Base-by-base conservation (phyloP, 2,797 vertebrate genomes). In the Oreonectes daqikongensis region DNA sequence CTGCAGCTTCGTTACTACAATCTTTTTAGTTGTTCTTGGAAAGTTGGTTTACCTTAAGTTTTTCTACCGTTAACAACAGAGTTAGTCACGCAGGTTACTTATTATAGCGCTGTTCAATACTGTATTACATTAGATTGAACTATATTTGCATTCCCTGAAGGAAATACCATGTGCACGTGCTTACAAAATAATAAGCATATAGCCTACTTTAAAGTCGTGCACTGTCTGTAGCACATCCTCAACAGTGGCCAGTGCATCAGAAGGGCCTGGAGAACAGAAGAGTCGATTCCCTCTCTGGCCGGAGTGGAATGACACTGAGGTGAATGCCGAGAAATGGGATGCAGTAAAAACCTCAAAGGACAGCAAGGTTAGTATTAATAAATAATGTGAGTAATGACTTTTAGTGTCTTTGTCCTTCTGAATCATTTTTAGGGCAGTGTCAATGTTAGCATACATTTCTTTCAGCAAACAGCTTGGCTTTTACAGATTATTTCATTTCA, bases 251-350 rank as follows among this genome's bases (percentile, higher is more conserved):
- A 95, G 94, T 71, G 35, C 79, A 26, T 35, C 76, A 14, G 82
- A 86, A 17, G 80, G 70, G 73, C 79, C 82, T 0, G 60, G 15
- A 0, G 90, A 91, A 60, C 89, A 79, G 79, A 93, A 83, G 57
- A 84, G 76, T 78, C 91, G 67, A 65, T 91, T 90, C 79, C 85
- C 90, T 2, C 84, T 97, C 75, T 98, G 96, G 96, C 95, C 96
- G 0, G 96, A 97, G 85, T 99, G 96, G 96, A 95, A 84, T n/a
- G 96, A 99, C 77, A 84, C 87, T 1, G 95, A 97, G 48, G 82
- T 98, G 82, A 94, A 87, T 85, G 87, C 89, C 24, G 97, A 98
- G 88, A 98, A 95, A 86, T 98, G 96, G 96, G 94, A 97, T n/a
- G 28, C 76, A 9, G 88, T 83, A 60, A 96, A 95, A 84, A 92